Evolutionary conservation across 2,113 vertebrate species (phyloP).

Genomic region (Vanacampus margaritifer): DNA sequence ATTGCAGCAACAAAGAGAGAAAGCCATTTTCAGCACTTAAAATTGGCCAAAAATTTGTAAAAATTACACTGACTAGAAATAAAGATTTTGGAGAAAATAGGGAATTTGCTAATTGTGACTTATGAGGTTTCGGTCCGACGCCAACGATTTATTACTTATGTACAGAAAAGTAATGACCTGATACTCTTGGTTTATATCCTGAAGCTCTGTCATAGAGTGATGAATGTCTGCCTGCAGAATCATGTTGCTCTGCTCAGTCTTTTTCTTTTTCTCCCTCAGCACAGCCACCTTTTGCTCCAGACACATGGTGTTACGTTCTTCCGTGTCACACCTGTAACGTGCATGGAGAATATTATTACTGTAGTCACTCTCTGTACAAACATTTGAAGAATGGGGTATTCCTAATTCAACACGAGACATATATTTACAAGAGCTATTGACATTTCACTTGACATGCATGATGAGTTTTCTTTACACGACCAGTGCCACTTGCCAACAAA

Average conservation of each 20-base stretch:
- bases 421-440: neutral
- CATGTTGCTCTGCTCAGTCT: conserved; percentile 39
- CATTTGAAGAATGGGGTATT: neutral
- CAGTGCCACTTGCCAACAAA: neutral
- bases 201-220: conserved; percentile 48
- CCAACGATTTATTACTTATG: neutral
- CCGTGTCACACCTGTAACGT: conserved; percentile 59
- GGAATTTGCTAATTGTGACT: too few species aligned
- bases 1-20: too few species aligned
- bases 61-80: too few species aligned
- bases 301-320: conserved; percentile 52
- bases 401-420: too few species aligned
- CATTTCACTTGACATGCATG: neutral
- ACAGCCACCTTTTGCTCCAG: conserved; percentile 60
- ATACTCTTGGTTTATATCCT: conserved; percentile 53
- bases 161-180: conserved; percentile 37
- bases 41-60: too few species aligned
- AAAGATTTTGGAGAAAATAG: too few species aligned
- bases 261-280: conserved; percentile 58
- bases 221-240: conserved; percentile 51
- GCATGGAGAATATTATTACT: neutral
- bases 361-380: neutral
- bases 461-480: neutral
- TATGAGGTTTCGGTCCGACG: too few species aligned
- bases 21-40: too few species aligned